A percentile compares a stretch with the other conserved stretches of the same genome.
phyloP scores from a whole-genome alignment of 2,797 vertebrate genomes.

The Okamejei kenojei region DNA sequence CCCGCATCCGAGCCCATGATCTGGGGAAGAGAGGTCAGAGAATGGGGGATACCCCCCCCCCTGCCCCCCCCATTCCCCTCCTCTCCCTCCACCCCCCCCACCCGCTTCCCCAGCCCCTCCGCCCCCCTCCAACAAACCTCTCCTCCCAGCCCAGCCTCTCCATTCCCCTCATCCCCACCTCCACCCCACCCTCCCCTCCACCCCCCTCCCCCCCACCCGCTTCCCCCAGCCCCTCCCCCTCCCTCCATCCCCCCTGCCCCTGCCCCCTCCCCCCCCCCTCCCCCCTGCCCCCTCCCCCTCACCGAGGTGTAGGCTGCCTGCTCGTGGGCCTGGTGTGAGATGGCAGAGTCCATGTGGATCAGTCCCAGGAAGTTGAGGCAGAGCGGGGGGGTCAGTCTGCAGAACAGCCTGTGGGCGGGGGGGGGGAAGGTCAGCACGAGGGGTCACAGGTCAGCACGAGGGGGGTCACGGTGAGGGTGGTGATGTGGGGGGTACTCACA shows the following conservation, averaged over 20 bases:
- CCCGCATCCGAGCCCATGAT: conserved; percentile 94
- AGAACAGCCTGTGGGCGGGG: conserved; percentile 74
- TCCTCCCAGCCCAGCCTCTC: background rate
- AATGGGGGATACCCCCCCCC: background rate
- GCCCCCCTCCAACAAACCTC: too few relatives aligned
- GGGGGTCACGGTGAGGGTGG: too few relatives aligned
- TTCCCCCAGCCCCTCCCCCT: too few relatives aligned
- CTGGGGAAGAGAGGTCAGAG: conserved; percentile 52
- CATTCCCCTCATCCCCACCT: background rate
- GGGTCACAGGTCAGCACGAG: too few relatives aligned
- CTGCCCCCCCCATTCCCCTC: too few relatives aligned
- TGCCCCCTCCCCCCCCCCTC: too few relatives aligned
- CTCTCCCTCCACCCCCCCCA: too few relatives aligned
- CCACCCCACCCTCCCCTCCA: too few relatives aligned
- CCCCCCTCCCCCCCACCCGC: too few relatives aligned
- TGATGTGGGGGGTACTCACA: conserved; percentile 61
- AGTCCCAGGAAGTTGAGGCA: conserved; percentile 94
- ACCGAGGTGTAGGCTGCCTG: conserved; percentile 93
- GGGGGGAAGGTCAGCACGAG: too few relatives aligned
- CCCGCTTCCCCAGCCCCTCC: too few relatives aligned
- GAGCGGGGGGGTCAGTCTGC: conserved; percentile 88
- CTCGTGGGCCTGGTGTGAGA: conserved; percentile 77
- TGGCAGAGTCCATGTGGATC: conserved; percentile 94
- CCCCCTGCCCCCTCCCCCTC: conserved; percentile 41
- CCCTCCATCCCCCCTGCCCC: too few relatives aligned